Evolutionary conservation across 2,888 invertebrate genomes (phyloP), one percentile per base, ranked within the genome.

Genomic region (Tromatobia lineatoria): DNA sequence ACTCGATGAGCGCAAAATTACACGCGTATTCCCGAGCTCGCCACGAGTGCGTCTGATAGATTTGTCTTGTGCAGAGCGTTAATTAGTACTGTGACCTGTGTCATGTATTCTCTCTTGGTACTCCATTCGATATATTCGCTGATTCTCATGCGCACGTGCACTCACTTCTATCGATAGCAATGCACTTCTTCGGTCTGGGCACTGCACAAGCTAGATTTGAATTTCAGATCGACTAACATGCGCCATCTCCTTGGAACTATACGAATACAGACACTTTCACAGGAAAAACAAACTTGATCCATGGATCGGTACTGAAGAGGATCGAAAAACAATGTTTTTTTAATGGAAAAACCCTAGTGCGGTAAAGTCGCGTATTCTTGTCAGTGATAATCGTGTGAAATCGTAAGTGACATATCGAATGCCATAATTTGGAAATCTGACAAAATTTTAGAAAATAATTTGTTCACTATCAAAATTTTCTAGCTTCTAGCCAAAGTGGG

Each of bases 1-100:
- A 80, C 86, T 87, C 86, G 85, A 86, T 84, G 86, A 87, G 84
- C 83, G 81, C 74, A 87, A 88, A 90, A 90, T 89, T 89, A 87
- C 84, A 88, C 86, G 85, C 79, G 64, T 67, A 80, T 66, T 45
- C 70, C 69, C 47, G 83, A 76, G 45, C 83, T 76, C 76, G 67
- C 52, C 45, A 69, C 61, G 69, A 80, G 83, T 89, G 88, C 86
- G 81, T 87, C 83, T 89, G 89, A 89, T 89, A 87, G 88, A 89
- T 91, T 90, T 89, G 89, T 89, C 88, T 87, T 87, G 85, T 86
- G 87, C 88, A 87, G 85, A 83, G 76, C 87, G 86, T 87, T 89
- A 88, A 90, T 90, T 89, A 89, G 85, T 82, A 77, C 71, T 34
- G 70, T 64, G 80, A 74, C 80, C 76, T 73, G 78, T 80, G 59